Base-by-base conservation (phyloP, 2,888 invertebrate species). In the Leptinotarsa peninsularis region DNA sequence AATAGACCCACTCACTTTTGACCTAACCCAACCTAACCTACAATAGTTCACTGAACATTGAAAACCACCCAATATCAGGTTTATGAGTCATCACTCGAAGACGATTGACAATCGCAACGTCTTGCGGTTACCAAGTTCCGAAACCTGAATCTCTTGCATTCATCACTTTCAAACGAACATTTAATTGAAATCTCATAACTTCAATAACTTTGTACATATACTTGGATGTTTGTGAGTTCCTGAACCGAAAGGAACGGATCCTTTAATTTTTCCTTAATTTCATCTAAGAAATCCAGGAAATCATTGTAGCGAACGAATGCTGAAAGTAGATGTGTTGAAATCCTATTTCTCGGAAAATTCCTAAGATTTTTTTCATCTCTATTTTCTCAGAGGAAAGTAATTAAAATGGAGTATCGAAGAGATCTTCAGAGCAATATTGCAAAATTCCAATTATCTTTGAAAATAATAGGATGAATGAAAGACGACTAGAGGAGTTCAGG, bases 391-490 rank as follows among this genome's bases (percentile, higher is more conserved):
- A 27, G 63, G 4, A 63, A 63, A 63, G 10, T 63, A 63, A 63
- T 63, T 63, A 63, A 63, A 63, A 3, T 63, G 33, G 10, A 63
- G 33, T 63, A 63, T 63, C 63, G 63, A 43, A 33, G 4, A 63
- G n/a, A 15, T 63, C 43, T 17, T 43, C 33, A 33, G n/a, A 33
- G 43, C 63, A 63, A 43, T 63, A 33, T 63, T 63, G 63, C 63
- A 63, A 63, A 63, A 63, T 63, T 43, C 63, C 63, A 63, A 63
- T 63, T 43, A 63, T 33, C 43, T 33, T 18, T 63, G 63, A 43
- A 63, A 33, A 43, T 63, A 63, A 43, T 43, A 63, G 63, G 63
- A 63, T 63, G 33, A 63, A 63, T 63, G n/a, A 13, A 63, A 43
- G 27, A 63, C 33, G 63, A n/a, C 63, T 43, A 4, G 63, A n/a